Evolutionary conservation across 2,797 vertebrate species (phyloP), one percentile per base, ranked within the genome.

Genomic region (Halcyon chelicuti): DNA sequence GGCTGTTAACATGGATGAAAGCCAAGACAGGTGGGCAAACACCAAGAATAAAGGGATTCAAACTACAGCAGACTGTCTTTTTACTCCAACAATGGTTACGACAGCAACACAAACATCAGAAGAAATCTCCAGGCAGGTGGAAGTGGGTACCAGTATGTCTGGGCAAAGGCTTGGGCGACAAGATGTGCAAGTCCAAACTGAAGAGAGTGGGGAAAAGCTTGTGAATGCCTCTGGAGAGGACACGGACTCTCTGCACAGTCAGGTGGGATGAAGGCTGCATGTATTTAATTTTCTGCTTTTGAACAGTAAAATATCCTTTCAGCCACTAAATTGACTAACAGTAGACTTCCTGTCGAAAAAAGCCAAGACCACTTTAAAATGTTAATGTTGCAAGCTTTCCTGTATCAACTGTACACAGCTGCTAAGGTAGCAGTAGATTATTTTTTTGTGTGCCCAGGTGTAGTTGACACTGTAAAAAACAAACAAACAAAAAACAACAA

Each of bases 241-340:
- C 35, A 96, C 90, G 0, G 98, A 98, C 54, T 98, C 97, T 6
- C 91, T 98, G 21, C 97, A 97, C 62, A 98, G 97, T 94, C 98
- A 98, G 98, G 98, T 98, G 92, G 91, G 98, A 63, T 51, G 60
- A 57, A 60, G 73, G 33, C 37, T 94, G 67, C 42, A 46, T 75
- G 9, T 77, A 6, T 80, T 77, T 71, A 37, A 49, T 83, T 49
- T 72, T 82, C 60, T 89, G 44, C 55, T 88, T 72, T 91, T 47
- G 54, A 71, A 67, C 7, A 71, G 40, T 72, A 4, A 75, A 83
- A n/a, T 68, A 18, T 84, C 26, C 10, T 17, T 62, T 70, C 31
- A 66, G 25, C 25, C 44, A 63, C 19, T 57, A 88, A 47, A 76
- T 66, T 93, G 10, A 37, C 21, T 71, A 46, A 28, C 26, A 55